phyloP scores from a whole-genome alignment of 1,140 invertebrate species.

The Pantala flavescens region DNA sequence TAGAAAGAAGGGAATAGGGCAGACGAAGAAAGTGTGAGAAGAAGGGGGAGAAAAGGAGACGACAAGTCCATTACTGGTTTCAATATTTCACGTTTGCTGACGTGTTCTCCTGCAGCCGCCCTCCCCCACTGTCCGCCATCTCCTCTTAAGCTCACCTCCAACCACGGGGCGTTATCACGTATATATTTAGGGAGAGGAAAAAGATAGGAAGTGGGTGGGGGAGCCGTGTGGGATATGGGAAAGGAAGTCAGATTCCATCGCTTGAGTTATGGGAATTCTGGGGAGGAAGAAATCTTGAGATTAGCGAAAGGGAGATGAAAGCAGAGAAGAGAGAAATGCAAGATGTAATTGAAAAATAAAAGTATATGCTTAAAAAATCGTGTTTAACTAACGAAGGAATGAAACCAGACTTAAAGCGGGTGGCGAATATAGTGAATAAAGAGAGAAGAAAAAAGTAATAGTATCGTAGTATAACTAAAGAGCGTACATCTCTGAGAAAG shows the following conservation, averaged over 20 bases:
- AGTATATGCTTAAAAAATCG: too few species aligned
- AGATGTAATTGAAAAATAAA: too few species aligned
- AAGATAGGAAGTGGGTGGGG: too few species aligned
- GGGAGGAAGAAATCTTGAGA: too few species aligned
- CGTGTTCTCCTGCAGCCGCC: neutral
- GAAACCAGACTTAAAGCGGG: too few species aligned
- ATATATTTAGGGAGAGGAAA: too few species aligned
- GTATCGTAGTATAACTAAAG: too few species aligned
- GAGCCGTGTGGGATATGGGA: neutral
- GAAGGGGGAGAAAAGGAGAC: neutral
- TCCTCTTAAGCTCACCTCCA: neutral
- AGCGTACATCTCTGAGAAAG: too few species aligned
- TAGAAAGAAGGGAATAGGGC: neutral
- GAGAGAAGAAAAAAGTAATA: too few species aligned
- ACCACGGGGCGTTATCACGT: neutral
- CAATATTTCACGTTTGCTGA: conserved; percentile 1
- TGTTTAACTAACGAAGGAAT: too few species aligned
- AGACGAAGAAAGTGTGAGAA: neutral
- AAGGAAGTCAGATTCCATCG: conserved; percentile 4
- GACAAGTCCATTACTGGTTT: conserved; percentile 5
- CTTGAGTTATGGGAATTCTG: neutral
- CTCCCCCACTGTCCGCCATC: neutral
- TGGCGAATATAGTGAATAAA: too few species aligned
- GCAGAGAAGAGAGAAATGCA: neutral
- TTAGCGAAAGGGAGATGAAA: neutral